Conservation (phyloP, 2,113 vertebrate species). For the Rhinogobius similis region DNA sequence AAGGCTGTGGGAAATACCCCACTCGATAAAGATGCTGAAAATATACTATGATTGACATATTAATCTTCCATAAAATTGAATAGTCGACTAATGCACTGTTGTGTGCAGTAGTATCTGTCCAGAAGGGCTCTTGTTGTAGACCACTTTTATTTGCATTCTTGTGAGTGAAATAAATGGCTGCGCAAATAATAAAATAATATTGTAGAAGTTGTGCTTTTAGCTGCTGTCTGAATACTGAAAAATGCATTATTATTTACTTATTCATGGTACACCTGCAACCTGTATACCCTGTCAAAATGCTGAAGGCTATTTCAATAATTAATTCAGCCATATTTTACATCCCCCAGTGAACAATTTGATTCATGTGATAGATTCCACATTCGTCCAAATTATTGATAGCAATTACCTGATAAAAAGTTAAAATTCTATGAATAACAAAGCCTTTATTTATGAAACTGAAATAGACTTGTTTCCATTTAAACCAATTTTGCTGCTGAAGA, state of each 20-base stretch:
- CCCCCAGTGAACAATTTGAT: background rate
- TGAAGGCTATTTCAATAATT: background rate
- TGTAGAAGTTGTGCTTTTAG: background rate
- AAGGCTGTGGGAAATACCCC: background rate
- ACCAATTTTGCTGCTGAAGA: background rate
- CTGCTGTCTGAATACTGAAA: background rate
- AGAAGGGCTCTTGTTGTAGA: background rate
- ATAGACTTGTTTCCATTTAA: background rate
- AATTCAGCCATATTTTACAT: background rate
- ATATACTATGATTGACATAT: background rate
- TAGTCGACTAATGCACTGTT: too few species aligned
- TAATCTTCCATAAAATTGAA: too few species aligned
- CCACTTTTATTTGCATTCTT: background rate
- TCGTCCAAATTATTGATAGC: background rate
- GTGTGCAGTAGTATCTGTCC: too few species aligned
- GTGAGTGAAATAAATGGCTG: background rate
- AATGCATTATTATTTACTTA: constrained; percentile 5
- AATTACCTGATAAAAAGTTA: background rate
- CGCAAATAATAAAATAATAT: background rate
- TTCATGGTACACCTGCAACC: constrained; percentile 3
- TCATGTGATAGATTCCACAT: background rate
- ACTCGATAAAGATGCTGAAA: background rate
- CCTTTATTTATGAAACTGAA: background rate
- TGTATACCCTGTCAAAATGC: background rate
- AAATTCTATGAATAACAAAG: background rate